These are phyloP conservation scores for Arctia plantaginis DNA, from an alignment of 2,888 invertebrate species.

Conservation along the genomic window DNA sequence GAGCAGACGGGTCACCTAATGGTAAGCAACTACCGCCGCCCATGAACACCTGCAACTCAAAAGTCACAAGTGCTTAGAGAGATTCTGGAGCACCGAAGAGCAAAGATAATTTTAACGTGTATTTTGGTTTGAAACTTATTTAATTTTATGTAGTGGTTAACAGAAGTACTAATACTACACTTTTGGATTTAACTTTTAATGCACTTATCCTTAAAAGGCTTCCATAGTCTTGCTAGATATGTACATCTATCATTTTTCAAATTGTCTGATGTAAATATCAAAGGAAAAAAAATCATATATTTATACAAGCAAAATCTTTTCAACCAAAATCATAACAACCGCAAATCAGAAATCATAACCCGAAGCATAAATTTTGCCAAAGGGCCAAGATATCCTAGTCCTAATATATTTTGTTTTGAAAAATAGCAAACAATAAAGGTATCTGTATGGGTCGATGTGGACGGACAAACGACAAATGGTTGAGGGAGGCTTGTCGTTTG, in stretches of 20 bases:
- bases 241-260: neutral
- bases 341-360: conserved; percentile 46
- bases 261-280: neutral
- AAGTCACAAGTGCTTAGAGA: too few relatives aligned
- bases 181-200: neutral
- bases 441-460: conserved; percentile 59
- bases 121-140: too few relatives aligned
- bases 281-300: conserved; percentile 30
- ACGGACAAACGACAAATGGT: conserved; percentile 65
- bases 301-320: conserved; percentile 33
- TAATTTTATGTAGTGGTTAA: too few relatives aligned
- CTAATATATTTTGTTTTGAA: conserved; percentile 77
- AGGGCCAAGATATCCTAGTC: conserved; percentile 58
- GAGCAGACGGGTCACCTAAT: too few relatives aligned
- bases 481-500: conserved; percentile 68
- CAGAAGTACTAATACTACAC: too few relatives aligned
- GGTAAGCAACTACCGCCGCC: too few relatives aligned
- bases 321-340: conserved; percentile 28
- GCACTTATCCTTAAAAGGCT: neutral
- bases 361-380: conserved; percentile 59
- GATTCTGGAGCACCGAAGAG: too few relatives aligned
- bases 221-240: neutral
- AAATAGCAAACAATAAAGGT: conserved; percentile 75
- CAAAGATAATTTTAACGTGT: too few relatives aligned
- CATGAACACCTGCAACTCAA: too few relatives aligned